phyloP scores from a whole-genome alignment of 2,888 invertebrate genomes.

The Amphipoea oculea region DNA sequence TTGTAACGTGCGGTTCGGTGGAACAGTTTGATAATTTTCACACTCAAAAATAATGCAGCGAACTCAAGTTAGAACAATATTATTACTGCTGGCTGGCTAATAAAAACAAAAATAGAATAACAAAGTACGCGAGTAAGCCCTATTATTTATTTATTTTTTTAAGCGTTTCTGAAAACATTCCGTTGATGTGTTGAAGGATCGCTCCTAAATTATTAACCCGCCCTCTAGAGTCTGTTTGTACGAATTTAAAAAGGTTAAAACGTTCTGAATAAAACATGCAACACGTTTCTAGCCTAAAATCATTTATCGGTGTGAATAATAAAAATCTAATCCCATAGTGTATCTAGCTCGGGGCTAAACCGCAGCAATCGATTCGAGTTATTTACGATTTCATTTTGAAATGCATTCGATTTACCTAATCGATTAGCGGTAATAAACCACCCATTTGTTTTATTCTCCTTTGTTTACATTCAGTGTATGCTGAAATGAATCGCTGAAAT shows the following conservation, averaged over 20 bases:
- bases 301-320: constrained; percentile 55
- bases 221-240: constrained; percentile 22
- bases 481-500: not conserved
- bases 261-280: constrained; percentile 39
- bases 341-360: constrained; percentile 16
- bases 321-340: constrained; percentile 54
- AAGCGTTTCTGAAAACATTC: not conserved
- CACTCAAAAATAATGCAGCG: not conserved
- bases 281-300: constrained; percentile 42
- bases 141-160: not conserved
- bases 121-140: not conserved
- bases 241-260: constrained; percentile 46
- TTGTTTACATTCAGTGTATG: constrained; percentile 23
- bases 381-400: constrained; percentile 48
- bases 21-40: not conserved
- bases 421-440: constrained; percentile 29
- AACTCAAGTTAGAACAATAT: not conserved
- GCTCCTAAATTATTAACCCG: constrained; percentile 37
- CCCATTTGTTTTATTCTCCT: constrained; percentile 14
- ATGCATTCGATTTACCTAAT: constrained; percentile 44
- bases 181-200: constrained; percentile 20
- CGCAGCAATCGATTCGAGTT: constrained; percentile 23
- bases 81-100: not conserved
- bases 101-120: not conserved
- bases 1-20: too few relatives aligned